Evolutionary conservation across 2,113 vertebrate genomes (phyloP).

Genomic region (Perognathus longimembris): DNA sequence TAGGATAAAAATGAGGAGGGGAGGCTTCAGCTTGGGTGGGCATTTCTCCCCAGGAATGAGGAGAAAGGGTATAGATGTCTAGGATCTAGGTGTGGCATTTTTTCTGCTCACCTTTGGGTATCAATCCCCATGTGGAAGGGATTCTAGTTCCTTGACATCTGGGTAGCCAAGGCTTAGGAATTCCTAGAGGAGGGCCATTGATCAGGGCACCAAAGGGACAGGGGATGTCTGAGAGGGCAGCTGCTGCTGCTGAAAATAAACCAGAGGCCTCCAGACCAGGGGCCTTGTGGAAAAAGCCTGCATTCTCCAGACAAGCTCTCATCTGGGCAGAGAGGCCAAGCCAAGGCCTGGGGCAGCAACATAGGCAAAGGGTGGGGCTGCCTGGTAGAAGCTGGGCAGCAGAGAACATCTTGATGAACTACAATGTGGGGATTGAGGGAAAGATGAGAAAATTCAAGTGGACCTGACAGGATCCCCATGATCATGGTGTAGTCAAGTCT

Average conservation of each 20-base stretch:
- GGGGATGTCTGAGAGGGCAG: background rate
- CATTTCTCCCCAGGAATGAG: background rate
- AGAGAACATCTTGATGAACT: background rate
- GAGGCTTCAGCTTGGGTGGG: background rate
- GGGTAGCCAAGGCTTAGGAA: background rate
- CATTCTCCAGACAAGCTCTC: background rate
- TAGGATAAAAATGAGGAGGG: background rate
- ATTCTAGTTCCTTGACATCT: background rate
- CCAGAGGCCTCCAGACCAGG: background rate
- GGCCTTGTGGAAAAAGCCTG: background rate
- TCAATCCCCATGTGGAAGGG: background rate
- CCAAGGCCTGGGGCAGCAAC: background rate
- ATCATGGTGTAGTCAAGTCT: background rate
- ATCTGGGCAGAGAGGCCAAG: background rate
- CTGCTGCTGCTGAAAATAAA: background rate
- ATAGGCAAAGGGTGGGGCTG: background rate
- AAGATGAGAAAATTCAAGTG: background rate
- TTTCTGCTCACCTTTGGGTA: background rate
- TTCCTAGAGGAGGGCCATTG: background rate
- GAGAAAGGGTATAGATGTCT: background rate
- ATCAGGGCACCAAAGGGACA: background rate
- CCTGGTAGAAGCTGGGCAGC: background rate
- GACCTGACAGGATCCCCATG: background rate
- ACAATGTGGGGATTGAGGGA: too few relatives aligned
- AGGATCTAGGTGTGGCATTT: background rate